Evolutionary conservation across 2,113 vertebrate genomes (phyloP).

Genomic region (Callospermophilus lateralis): DNA sequence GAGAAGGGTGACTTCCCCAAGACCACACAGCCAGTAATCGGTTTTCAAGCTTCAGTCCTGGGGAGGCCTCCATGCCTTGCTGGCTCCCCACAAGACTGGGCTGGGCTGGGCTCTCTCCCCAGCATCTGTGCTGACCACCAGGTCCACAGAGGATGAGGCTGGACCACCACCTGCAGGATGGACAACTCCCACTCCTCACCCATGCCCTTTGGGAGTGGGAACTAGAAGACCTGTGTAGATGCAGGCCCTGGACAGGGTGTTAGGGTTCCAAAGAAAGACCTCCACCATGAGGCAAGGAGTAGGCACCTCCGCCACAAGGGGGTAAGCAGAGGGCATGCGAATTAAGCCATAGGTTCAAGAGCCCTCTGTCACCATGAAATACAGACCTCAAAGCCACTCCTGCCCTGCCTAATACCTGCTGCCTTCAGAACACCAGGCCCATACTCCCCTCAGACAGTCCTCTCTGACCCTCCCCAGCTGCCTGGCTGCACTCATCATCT

Average conservation of each 20-base stretch:
- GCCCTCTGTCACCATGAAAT: background rate
- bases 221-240: background rate
- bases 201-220: background rate
- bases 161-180: background rate
- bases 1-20: background rate
- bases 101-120: background rate
- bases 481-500: background rate
- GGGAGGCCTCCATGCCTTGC: background rate
- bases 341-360: background rate
- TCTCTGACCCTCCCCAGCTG: background rate
- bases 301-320: background rate
- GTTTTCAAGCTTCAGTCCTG: background rate
- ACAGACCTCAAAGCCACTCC: background rate
- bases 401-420: background rate
- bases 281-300: background rate
- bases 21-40: background rate
- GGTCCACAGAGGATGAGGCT: background rate
- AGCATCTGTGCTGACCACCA: background rate
- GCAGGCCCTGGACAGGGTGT: background rate
- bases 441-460: fast-evolving
- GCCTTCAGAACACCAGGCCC: background rate
- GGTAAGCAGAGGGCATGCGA: background rate
- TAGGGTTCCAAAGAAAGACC: background rate
- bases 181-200: too few relatives aligned
- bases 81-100: background rate